Conservation (phyloP, 2,888 invertebrate species). For the Ichneumoninae sp. region DNA sequence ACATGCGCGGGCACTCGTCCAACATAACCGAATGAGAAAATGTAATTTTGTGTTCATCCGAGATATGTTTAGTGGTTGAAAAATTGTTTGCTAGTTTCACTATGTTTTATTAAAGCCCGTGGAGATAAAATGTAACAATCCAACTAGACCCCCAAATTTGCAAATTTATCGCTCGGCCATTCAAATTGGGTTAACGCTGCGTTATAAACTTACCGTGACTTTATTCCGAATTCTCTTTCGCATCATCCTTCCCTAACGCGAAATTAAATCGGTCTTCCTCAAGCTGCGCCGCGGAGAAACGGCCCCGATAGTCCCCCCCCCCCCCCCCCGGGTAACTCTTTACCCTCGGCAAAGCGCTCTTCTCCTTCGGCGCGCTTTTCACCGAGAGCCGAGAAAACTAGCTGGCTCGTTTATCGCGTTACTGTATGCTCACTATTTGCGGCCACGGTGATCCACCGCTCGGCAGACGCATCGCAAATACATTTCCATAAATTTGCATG, state of each 20-base stretch:
- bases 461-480: constrained; percentile 78
- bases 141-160: constrained; percentile 24
- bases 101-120: neutral
- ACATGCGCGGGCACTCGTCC: neutral
- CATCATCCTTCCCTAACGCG: constrained; percentile 55
- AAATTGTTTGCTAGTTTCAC: constrained; percentile 6
- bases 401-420: constrained; percentile 40
- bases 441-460: constrained; percentile 71
- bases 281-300: constrained; percentile 44
- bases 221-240: constrained; percentile 44
- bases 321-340: constrained; percentile 39
- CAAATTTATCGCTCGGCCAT: constrained; percentile 50
- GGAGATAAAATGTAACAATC: constrained; percentile 33
- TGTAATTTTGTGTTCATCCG: neutral
- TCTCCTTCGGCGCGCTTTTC: constrained; percentile 30
- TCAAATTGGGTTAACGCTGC: constrained; percentile 55
- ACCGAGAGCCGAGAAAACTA: constrained; percentile 34
- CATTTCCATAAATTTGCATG: constrained; percentile 83
- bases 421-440: constrained; percentile 69
- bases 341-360: constrained; percentile 51
- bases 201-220: constrained; percentile 29
- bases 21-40: neutral
- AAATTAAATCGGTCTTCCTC: constrained; percentile 64
- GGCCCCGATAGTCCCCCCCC: constrained; percentile 46
- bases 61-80: neutral